Evolutionary conservation across 2,888 invertebrate species (phyloP).

Genomic region (Petrolisthes manimaculis): DNA sequence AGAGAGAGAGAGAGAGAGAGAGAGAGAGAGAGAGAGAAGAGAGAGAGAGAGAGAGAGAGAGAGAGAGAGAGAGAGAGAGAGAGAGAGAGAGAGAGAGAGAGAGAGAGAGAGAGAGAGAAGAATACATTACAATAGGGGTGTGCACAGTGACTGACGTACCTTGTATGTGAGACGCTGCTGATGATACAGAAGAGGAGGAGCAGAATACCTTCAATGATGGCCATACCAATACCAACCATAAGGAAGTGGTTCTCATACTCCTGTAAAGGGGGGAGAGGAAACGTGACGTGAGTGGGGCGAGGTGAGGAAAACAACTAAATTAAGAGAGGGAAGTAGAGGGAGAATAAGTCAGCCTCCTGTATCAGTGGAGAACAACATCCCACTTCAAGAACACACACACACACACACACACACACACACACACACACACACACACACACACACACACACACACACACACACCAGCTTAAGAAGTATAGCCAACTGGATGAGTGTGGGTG

Average conservation of each 20-base stretch:
- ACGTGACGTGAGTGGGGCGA: background rate
- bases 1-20: background rate
- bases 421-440: too few species aligned
- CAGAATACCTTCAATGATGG: constrained; percentile 17
- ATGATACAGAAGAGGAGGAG: constrained; percentile 46
- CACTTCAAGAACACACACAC: too few species aligned
- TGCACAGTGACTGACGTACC: constrained; percentile 13
- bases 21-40: background rate
- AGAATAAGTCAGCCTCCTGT: background rate
- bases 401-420: too few species aligned
- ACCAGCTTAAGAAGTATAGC: too few species aligned
- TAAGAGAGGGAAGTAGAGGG: background rate
- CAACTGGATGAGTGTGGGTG: too few species aligned
- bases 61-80: background rate
- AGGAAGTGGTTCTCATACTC: constrained; percentile 25
- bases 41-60: background rate
- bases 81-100: background rate
- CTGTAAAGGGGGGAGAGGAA: constrained; percentile 12
- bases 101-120: background rate
- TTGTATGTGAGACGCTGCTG: constrained; percentile 42
- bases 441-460: too few species aligned
- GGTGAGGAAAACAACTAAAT: background rate
- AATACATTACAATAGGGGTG: background rate
- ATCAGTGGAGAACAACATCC: background rate
- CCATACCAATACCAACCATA: constrained; percentile 8